Percentiles rank a stretch among this genome's conserved stretches.
phyloP scores from a whole-genome alignment of 2,797 vertebrate species.

The Tragopan temminckii region DNA sequence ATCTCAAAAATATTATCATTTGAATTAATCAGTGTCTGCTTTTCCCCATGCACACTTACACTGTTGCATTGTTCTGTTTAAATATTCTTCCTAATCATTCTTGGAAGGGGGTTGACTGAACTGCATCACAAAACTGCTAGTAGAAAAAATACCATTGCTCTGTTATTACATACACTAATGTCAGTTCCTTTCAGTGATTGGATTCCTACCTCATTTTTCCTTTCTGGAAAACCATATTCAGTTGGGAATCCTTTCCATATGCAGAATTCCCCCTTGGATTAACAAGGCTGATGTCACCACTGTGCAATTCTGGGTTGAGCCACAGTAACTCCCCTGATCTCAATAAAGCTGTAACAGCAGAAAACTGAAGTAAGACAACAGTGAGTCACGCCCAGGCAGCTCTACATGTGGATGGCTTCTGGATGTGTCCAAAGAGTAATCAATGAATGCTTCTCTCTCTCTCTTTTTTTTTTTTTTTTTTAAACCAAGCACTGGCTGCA shows the following conservation, averaged over 20 bases:
- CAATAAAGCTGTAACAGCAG: slow-evolving; percentile 52
- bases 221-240: slow-evolving; percentile 22
- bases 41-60: neutral
- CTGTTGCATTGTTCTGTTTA: neutral
- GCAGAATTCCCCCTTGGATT: slow-evolving; percentile 55
- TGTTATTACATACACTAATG: neutral
- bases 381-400: slow-evolving; percentile 37
- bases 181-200: neutral
- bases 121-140: neutral
- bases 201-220: slow-evolving; percentile 26
- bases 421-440: neutral
- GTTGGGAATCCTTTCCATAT: slow-evolving; percentile 23
- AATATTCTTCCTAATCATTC: neutral
- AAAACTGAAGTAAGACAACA: neutral
- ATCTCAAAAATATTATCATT: neutral
- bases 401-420: neutral
- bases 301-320: slow-evolving; percentile 59
- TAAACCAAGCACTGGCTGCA: neutral
- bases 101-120: neutral
- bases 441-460: neutral
- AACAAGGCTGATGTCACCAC: slow-evolving; percentile 57
- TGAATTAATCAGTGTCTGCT: neutral
- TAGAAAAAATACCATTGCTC: neutral
- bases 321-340: slow-evolving; percentile 53
- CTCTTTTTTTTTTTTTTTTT: neutral